Percentiles rank a stretch among this genome's conserved stretches.
phyloP scores from a whole-genome alignment of 1,140 invertebrate genomes.

The Macrostomum lignano region DNA sequence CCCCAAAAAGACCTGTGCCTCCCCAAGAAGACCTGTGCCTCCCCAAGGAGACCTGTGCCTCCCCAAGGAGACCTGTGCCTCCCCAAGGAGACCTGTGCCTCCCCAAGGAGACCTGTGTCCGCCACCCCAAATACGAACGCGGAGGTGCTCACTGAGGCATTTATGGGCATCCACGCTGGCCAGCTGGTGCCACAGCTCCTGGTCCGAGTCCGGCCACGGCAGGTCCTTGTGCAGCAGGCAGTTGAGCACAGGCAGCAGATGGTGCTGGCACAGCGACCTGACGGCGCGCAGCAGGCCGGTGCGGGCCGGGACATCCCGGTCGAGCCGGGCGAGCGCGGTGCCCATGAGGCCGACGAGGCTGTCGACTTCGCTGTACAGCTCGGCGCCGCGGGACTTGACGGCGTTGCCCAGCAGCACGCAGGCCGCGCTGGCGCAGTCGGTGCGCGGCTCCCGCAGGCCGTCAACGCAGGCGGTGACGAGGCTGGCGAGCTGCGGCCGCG shows the following conservation, averaged over 20 bases:
- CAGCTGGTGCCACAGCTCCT: constrained; percentile 20
- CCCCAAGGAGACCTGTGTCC: too few relatives aligned
- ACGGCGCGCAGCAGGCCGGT: constrained; percentile 33
- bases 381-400: constrained; percentile 36
- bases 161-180: too few relatives aligned
- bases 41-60: too few relatives aligned
- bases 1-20: too few relatives aligned
- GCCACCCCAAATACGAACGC: constrained; percentile 30
- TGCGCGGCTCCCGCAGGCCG: constrained; percentile 34
- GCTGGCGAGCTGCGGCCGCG: too few relatives aligned
- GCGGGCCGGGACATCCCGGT: constrained; percentile 24
- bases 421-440: constrained; percentile 35
- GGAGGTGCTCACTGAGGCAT: neutral
- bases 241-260: constrained; percentile 41
- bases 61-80: too few relatives aligned
- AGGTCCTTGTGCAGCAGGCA: constrained; percentile 43
- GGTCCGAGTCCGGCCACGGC: too few relatives aligned
- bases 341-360: constrained; percentile 17
- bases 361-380: constrained; percentile 28
- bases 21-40: too few relatives aligned
- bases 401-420: constrained; percentile 37
- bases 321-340: constrained; percentile 17
- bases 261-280: constrained; percentile 40
- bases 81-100: too few relatives aligned
- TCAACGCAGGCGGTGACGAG: constrained; percentile 35